Base-by-base conservation (phyloP, 2,888 invertebrate genomes). In the Aromia moschata region DNA sequence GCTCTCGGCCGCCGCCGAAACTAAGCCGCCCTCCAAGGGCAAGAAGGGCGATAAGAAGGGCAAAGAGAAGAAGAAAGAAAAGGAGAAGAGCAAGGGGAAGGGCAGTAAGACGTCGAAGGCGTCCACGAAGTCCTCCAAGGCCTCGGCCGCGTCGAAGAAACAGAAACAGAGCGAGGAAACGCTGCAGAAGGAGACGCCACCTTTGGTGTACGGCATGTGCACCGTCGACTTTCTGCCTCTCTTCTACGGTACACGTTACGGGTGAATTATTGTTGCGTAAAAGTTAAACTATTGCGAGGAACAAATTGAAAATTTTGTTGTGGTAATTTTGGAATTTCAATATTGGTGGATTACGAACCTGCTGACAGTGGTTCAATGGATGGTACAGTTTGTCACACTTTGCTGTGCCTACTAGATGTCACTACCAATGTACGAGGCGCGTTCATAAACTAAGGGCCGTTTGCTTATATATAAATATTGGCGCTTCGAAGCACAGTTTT, bases 191-290 rank as follows among this genome's bases (percentile, higher is more conserved):
- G 18, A 11, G 16, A 15, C 16, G 11, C n/a, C 44, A 16, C 36
- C 61, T 11, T 53, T 65, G 41, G 10, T 53, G 20, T 70, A 69
- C 49, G 74, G 74, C 49, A 66, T 72, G 47, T 69, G 71, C 49
- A 63, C 62, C n/a, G 46, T 74, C 11, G 74, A 74, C 54, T 56
- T 73, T 10, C 43, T 74, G 7, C 72, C 72, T n/a, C 45, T 73
- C 18, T 64, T 73, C 33, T 64, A 66, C 20, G 71, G 72, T 52
- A 60, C 15, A 3, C 20, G 15, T n/a, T n/a, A n/a, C n/a, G n/a
- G n/a, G n/a, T n/a, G n/a, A n/a, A n/a, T n/a, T n/a, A n/a, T n/a
- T n/a, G n/a, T n/a, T n/a, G n/a, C n/a, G n/a, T n/a, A n/a, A n/a
- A n/a, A n/a, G n/a, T n/a, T n/a, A n/a, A n/a, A n/a, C n/a, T n/a